These are phyloP conservation scores for Myanophis thanlyinensis DNA, from an alignment of 2,113 vertebrate species.

Conservation along the genomic window DNA sequence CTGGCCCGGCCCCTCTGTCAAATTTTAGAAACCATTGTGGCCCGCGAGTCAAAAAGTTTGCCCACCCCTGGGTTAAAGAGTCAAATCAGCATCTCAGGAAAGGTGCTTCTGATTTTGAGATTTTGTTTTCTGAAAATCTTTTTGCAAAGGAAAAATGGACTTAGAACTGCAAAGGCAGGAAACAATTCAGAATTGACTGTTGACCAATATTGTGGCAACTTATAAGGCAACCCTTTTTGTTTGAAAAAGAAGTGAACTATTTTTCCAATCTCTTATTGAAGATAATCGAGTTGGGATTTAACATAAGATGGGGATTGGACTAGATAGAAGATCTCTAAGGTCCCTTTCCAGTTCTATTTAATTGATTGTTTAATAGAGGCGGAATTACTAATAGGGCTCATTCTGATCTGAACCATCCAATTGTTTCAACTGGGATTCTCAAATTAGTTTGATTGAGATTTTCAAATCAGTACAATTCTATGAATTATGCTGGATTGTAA, in stretches of 20 bases:
- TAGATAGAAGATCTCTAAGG: too few species aligned
- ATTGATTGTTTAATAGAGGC: background rate
- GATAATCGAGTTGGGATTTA: background rate
- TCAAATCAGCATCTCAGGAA: background rate
- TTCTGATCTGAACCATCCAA: background rate
- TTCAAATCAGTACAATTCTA: background rate
- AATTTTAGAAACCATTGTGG: too few species aligned
- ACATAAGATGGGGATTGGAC: too few species aligned
- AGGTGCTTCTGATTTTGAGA: background rate
- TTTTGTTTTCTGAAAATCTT: background rate
- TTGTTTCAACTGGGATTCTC: background rate
- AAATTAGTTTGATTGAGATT: background rate
- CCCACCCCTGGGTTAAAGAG: background rate
- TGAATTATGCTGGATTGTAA: background rate
- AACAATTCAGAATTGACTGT: background rate
- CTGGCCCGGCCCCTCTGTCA: too few species aligned
- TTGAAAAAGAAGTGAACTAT: background rate
- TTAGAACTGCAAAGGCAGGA: background rate
- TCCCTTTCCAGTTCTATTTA: too few species aligned
- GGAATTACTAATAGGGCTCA: background rate
- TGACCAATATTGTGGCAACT: background rate
- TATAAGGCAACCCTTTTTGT: background rate
- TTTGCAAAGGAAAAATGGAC: background rate
- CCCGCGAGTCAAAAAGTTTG: too few species aligned
- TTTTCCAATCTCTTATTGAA: background rate